Base-by-base conservation (phyloP, 1,140 invertebrate genomes). In the Drosophila willistoni region DNA sequence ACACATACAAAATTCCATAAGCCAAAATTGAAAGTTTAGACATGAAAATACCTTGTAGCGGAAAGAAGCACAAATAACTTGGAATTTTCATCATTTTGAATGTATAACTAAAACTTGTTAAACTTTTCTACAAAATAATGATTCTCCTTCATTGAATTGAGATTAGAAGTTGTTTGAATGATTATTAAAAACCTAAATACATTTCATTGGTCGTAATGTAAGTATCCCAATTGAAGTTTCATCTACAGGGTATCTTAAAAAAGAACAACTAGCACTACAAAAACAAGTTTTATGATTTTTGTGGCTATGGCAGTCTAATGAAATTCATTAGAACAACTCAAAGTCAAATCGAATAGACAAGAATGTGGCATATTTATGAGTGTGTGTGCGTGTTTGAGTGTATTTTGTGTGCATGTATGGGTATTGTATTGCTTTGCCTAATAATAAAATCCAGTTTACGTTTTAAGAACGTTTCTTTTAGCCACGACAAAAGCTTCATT, bases 271-370 rank as follows among this genome's bases (percentile, higher is more conserved):
- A 51, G 19, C 44, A 51, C 44, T 51, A 51, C 44, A 64, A 70
- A 80, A 82, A 70, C 83, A 81, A 89, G 86, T 80, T 89, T 75
- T 83, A 62, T 84, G 65, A 62, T 67, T 81, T 68, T 78, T 78
- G 72, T 70, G 78, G 76, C 71, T 68, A 64, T 44, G 62, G 39
- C 65, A 54, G 22, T 65, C 67, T 78, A 86, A 77, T 76, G 71
- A 81, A 89, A 90, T 89, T 89, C 84, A 89, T 90, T 90, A 90
- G 81, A 89, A 90, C 84, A 90, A 89, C 75, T 87, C 84, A 68
- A 69, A 77, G 72, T 51, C 67, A 79, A 72, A 71, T 69, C 55
- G n/a, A 51, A 51, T 51, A 51, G 44, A 51, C 69, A 83, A 83
- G 83, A 89, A 86, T 86, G 84, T 89, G 79, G 68, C 71, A 82